These are phyloP conservation scores for Climacteris rufus DNA, from an alignment of 2,113 vertebrate genomes.

Conservation along the genomic window DNA sequence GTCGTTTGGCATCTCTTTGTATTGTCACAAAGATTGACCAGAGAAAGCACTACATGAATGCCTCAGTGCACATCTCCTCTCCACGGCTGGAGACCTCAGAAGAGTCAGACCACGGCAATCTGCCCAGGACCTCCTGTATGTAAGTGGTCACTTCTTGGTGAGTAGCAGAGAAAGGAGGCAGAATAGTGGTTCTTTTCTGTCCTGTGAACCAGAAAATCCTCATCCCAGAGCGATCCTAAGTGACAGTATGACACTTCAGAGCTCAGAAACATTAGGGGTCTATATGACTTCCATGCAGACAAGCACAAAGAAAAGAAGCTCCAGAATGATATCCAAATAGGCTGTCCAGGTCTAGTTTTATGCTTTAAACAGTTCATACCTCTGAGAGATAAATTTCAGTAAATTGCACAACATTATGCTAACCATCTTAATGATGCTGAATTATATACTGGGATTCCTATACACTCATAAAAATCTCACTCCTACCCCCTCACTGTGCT, in stretches of 20 bases:
- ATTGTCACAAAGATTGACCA: not conserved
- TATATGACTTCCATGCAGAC: not conserved
- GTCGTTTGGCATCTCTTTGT: not conserved
- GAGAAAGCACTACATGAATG: not conserved
- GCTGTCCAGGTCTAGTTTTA: not conserved
- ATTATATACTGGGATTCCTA: not conserved
- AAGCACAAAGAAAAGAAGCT: not conserved
- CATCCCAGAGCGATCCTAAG: not conserved
- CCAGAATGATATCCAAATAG: not conserved
- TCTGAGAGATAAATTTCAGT: not conserved
- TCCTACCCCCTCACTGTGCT: not conserved
- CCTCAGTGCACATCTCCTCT: not conserved
- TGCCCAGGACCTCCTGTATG: not conserved
- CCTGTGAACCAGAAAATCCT: not conserved
- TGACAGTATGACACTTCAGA: not conserved
- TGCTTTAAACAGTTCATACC: not conserved
- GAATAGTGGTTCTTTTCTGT: rapidly evolving
- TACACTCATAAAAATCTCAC: not conserved
- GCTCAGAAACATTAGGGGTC: not conserved
- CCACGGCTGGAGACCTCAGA: not conserved
- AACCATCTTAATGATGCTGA: not conserved
- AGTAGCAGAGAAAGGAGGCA: not conserved
- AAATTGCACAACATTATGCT: not conserved
- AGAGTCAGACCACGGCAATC: not conserved
- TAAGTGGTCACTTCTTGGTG: not conserved